Evolutionary conservation across 92 coral and sea anemone species (phyloP).

Genomic region (Actinostola sp.): DNA sequence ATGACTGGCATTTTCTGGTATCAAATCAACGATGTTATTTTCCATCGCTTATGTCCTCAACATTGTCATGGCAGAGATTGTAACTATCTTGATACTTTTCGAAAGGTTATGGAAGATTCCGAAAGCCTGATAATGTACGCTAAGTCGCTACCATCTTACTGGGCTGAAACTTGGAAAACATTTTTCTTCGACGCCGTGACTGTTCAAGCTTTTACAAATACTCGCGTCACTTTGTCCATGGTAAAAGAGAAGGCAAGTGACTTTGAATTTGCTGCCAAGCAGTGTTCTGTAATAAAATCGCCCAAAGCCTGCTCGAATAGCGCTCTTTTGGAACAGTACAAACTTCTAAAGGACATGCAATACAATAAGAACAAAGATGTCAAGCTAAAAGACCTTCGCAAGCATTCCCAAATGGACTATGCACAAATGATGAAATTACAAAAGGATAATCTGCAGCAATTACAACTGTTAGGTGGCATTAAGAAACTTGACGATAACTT

Average conservation of each 20-base stretch:
- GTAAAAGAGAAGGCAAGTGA: neutral
- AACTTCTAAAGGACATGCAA: neutral
- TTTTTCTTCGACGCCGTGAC: neutral
- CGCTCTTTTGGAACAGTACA: slow-evolving; percentile 1
- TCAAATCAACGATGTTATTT: slow-evolving; percentile 18
- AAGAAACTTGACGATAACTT: slow-evolving; percentile 31
- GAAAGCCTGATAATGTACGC: neutral
- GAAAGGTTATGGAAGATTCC: neutral
- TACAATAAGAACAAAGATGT: slow-evolving; percentile 23
- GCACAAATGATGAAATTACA: slow-evolving; percentile 33
- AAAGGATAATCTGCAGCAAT: slow-evolving; percentile 34
- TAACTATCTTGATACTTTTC: neutral
- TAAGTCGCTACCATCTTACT: neutral
- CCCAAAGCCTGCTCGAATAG: neutral
- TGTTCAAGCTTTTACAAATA: neutral
- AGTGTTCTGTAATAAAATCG: neutral
- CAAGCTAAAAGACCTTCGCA: slow-evolving; percentile 43
- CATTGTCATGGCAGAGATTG: neutral
- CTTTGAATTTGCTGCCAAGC: neutral
- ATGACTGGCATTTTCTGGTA: slow-evolving; percentile 54
- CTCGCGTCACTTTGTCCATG: neutral
- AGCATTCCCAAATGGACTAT: slow-evolving; percentile 34
- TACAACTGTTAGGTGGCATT: slow-evolving; percentile 44
- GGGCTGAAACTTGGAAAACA: neutral
- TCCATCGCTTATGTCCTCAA: neutral